Percentiles rank a stretch among this genome's conserved stretches.
Conservation (phyloP, 2,797 vertebrate species). For the Anisognathus igniventris region DNA sequence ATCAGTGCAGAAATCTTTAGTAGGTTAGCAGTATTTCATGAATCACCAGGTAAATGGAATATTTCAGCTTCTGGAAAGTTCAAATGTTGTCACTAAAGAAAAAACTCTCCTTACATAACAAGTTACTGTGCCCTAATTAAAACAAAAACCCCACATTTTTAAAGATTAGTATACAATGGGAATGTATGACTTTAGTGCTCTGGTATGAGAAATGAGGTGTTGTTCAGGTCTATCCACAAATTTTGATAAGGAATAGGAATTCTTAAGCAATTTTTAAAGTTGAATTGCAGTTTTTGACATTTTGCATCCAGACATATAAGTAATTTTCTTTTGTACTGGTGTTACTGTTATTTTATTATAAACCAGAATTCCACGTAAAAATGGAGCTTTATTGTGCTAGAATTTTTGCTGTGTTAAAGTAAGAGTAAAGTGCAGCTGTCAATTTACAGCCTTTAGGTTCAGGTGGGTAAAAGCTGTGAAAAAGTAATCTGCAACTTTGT, state of each 20-base stretch:
- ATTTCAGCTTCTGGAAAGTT: background rate
- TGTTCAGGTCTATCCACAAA: background rate
- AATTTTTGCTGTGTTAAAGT: background rate
- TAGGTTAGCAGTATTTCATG: background rate
- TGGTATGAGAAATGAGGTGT: background rate
- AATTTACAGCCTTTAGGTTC: background rate
- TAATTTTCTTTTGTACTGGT: background rate
- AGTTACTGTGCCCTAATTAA: background rate
- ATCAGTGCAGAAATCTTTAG: background rate
- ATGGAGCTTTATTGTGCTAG: background rate
- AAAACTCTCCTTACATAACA: background rate
- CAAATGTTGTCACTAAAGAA: background rate
- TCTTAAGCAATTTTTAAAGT: background rate
- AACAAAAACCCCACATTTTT: background rate
- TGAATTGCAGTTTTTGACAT: background rate
- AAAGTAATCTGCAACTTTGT: background rate
- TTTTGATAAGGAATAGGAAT: background rate
- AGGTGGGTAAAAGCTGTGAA: background rate
- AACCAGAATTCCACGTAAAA: background rate
- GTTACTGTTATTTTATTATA: background rate
- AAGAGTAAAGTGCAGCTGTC: background rate
- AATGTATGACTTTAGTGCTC: background rate
- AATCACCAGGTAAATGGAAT: background rate
- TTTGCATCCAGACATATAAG: background rate
- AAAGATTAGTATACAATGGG: background rate